phyloP scores from a whole-genome alignment of 2,797 vertebrate genomes.

The Eupleurogrammus muticus region DNA sequence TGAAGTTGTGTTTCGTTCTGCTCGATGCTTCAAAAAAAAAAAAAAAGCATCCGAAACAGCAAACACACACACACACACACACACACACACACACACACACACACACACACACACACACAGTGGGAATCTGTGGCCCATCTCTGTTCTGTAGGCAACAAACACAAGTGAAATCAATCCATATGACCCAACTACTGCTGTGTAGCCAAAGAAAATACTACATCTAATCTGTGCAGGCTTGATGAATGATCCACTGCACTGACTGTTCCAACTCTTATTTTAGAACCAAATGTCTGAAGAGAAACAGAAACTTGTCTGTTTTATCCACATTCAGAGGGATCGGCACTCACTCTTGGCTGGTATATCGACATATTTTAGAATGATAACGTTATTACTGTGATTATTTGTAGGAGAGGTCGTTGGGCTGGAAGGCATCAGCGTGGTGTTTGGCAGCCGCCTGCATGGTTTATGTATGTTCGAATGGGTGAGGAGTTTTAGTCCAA shows the following conservation, averaged over 20 bases:
- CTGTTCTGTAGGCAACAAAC: slow-evolving; percentile 10
- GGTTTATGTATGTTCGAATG: slow-evolving; percentile 6
- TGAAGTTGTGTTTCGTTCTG: slow-evolving; percentile 29
- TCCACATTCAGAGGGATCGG: not conserved
- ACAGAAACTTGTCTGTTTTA: not conserved
- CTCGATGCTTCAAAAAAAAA: slow-evolving; percentile 1
- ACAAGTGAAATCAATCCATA: slow-evolving; percentile 25
- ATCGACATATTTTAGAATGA: slow-evolving; percentile 12
- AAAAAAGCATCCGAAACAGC: slow-evolving; percentile 11
- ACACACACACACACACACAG: too few relatives aligned
- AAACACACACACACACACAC: not conserved
- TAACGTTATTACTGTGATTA: slow-evolving; percentile 14
- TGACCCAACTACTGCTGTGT: slow-evolving; percentile 31
- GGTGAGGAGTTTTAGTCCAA: slow-evolving; percentile 1
- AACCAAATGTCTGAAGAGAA: slow-evolving; percentile 12
- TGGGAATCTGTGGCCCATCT: slow-evolving; percentile 6
- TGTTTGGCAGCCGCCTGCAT: slow-evolving; percentile 29
- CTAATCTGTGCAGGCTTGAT: slow-evolving; percentile 19
- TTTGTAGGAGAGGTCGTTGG: slow-evolving; percentile 11
- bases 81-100: slow-evolving; percentile 3
- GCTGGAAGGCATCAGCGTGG: slow-evolving; percentile 1
- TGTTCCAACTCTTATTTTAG: slow-evolving; percentile 9
- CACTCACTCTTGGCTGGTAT: slow-evolving; percentile 10
- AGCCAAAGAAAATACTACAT: slow-evolving; percentile 31
- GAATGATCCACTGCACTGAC: slow-evolving; percentile 19